Evolutionary conservation across 2,113 vertebrate genomes (phyloP), one percentile per base, ranked within the genome.

Genomic region (Centropristis striata): DNA sequence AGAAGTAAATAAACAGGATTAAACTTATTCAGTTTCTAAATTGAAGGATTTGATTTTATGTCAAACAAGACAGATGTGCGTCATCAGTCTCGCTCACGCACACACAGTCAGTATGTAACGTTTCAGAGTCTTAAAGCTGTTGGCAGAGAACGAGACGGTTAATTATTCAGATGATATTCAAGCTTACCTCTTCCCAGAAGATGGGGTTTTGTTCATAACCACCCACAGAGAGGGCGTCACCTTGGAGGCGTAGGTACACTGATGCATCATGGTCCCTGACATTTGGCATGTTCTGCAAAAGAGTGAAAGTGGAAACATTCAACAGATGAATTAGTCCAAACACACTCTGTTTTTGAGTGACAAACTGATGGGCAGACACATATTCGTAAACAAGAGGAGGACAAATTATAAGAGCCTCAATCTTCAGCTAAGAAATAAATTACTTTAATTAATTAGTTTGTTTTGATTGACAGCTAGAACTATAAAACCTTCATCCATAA

Each of bases 181-280:
- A 20, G 32, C 70, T 96, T 92, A 98, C 98, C 96, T 99, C 94
- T 55, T 99, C 96, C 96, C 98, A 99, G 94, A 99, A 99, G 91
- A 98, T 90, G 16, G 98, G 98, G 86, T 99, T 99, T 58, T 93
- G 81, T 91, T 99, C 98, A 23, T 99, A 99, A 58, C 98, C 98
- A 0, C 98, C 98, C 84, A 99, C 96, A 1, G 98, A 99, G 71
- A 99, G 92, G 70, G 97, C 98, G 5, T 99, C 98, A n/a, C 98
- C 98, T 93, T 99, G 98, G 87, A 99, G 98, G 81, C 98, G 98
- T 27, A 99, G 96, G 92, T 99, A 99, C 53, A 99, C 96, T 0
- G 98, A 99, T 55, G 98, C 96, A 0, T 99, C 98, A 0, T 99
- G 98, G 93, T 99, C 98, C 0, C 98, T 96, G 78, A 99, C 97